These are phyloP conservation scores for Onychomys arenicola DNA, from an alignment of 2,797 vertebrate species.

Conservation along the genomic window DNA sequence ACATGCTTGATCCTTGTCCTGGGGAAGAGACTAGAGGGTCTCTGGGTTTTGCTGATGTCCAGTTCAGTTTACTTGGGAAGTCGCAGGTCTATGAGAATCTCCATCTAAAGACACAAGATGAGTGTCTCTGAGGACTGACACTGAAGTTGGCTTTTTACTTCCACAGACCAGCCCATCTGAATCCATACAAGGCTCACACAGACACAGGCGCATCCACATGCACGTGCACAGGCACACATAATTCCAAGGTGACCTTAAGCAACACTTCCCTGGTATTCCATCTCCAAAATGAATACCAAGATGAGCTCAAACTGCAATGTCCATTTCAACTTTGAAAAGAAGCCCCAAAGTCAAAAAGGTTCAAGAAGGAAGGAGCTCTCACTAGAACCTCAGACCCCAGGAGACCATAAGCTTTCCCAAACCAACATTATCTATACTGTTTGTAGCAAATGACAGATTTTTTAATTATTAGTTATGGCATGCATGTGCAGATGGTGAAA, in stretches of 20 bases:
- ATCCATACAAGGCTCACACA: not conserved
- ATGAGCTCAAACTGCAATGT: not conserved
- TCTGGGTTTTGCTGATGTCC: not conserved
- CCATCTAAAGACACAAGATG: not conserved
- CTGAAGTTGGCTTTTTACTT: not conserved
- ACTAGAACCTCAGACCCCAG: not conserved
- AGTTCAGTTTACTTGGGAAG: not conserved
- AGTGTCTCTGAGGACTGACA: not conserved
- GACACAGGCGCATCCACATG: fast-evolving
- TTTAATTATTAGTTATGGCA: not conserved
- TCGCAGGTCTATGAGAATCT: not conserved
- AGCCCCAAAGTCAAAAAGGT: not conserved
- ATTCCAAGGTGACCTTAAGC: not conserved
- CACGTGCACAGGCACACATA: not conserved
- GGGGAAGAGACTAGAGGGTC: not conserved
- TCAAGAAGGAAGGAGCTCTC: not conserved
- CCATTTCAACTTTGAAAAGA: not conserved
- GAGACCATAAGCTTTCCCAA: not conserved
- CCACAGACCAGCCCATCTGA: not conserved
- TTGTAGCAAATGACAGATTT: not conserved
- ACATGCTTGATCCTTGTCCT: no score
- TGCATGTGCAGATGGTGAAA: slow-evolving; percentile 40
- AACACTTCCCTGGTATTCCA: not conserved
- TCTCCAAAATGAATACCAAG: not conserved
- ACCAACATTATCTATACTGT: not conserved